These are phyloP conservation scores for Bombus terrestris DNA, from an alignment of 1,140 invertebrate species.

Conservation along the genomic window DNA sequence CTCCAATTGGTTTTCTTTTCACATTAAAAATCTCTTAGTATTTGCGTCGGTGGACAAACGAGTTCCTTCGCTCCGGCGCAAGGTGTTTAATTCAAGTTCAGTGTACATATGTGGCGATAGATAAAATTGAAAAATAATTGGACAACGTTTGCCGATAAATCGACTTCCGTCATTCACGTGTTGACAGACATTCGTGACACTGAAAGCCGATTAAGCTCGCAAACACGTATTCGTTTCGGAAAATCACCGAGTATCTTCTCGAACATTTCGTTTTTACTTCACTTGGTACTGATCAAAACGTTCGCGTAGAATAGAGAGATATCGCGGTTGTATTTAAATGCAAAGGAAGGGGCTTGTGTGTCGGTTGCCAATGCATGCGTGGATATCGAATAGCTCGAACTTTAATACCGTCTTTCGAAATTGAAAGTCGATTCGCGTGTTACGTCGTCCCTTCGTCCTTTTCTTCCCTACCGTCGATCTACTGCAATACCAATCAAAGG, in stretches of 20 bases:
- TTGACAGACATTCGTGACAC: constrained; percentile 17
- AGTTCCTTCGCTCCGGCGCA: not conserved
- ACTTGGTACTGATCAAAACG: not conserved
- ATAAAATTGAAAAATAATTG: not conserved
- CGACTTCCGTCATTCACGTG: no score
- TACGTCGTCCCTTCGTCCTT: not conserved
- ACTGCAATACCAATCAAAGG: not conserved
- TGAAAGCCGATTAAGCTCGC: constrained; percentile 21
- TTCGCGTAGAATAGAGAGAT: not conserved
- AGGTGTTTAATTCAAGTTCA: constrained; percentile 4
- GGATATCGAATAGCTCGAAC: not conserved
- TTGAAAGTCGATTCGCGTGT: constrained; percentile 8
- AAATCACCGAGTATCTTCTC: not conserved
- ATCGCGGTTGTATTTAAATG: not conserved
- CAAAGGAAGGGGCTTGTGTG: not conserved
- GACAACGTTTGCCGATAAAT: not conserved
- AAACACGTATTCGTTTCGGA: not conserved
- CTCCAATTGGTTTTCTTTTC: not conserved
- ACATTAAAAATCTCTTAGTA: not conserved
- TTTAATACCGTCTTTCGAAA: constrained; percentile 17
- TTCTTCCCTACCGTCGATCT: not conserved
- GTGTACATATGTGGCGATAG: not conserved
- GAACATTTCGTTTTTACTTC: not conserved
- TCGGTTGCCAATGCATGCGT: not conserved
- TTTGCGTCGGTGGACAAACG: not conserved